These are phyloP conservation scores for Thyatira batis DNA, from an alignment of 2,888 invertebrate genomes.

Conservation along the genomic window DNA sequence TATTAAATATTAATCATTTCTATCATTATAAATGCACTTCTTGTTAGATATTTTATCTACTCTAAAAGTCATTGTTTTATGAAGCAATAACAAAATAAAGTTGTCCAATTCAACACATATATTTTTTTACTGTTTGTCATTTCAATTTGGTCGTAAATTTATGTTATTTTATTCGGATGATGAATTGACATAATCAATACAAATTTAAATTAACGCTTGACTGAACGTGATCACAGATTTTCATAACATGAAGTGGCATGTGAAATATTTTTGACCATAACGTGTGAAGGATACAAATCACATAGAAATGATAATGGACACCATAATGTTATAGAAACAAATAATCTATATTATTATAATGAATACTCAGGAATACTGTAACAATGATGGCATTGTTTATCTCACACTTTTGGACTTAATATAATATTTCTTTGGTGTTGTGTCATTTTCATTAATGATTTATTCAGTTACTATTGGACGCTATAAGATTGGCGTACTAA, in stretches of 20 bases:
- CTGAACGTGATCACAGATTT: background rate
- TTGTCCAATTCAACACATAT: background rate
- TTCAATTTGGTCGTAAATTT: background rate
- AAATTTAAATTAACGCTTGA: background rate
- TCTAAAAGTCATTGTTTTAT: slow-evolving; percentile 40
- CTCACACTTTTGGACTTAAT: slow-evolving; percentile 65
- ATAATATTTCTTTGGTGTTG: slow-evolving; percentile 79
- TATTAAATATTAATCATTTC: slow-evolving; percentile 67
- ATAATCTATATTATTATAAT: slow-evolving; percentile 36
- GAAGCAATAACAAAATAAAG: background rate
- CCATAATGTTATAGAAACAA: slow-evolving; percentile 31
- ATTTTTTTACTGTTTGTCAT: background rate
- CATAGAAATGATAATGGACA: background rate
- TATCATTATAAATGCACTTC: slow-evolving; percentile 81
- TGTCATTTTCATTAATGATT: slow-evolving; percentile 61
- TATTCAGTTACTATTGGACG: slow-evolving; percentile 75
- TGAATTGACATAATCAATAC: background rate
- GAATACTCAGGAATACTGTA: slow-evolving; percentile 78
- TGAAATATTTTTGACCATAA: background rate
- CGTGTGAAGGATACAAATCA: background rate
- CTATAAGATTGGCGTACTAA: slow-evolving; percentile 67
- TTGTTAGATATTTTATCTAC: slow-evolving; percentile 65
- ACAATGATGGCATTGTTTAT: slow-evolving; percentile 67
- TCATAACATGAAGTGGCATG: background rate
- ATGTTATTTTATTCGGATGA: background rate